Evolutionary conservation across 2,797 vertebrate genomes (phyloP), one percentile per base, ranked within the genome.

Genomic region (Platyrinchus mystaceus): DNA sequence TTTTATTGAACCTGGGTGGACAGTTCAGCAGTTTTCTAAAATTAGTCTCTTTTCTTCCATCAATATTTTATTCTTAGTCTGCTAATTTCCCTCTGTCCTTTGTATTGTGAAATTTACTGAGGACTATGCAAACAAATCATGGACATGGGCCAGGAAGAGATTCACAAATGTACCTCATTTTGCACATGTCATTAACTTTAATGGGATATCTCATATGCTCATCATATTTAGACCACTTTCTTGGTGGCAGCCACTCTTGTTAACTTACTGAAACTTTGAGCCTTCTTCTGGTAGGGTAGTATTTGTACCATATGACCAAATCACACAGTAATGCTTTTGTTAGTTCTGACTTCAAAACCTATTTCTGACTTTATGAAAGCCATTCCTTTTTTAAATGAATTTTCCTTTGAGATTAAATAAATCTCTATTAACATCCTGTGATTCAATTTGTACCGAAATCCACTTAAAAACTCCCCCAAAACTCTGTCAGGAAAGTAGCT

Each of bases 381-480:
- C 36, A 44, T 34, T 79, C 0, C 6, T 87, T 87, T 91, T 85
- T 47, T 17, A 55, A 77, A 87, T 44, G 0, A 32, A 47, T 85
- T 77, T 94, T 70, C 49, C 39, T 85, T 84, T 83, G 32, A 77
- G 64, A 66, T 85, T 62, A 68, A 95, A 22, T 2, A 79, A 89
- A 67, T 66, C 15, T 84, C 30, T 67, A 1, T 56, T 91, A 75
- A 80, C 7, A 55, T 73, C 6, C 12, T 56, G 13, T 23, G 18
- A 66, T 68, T 77, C 53, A 12, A 8, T 78, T 89, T 74, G 20
- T 19, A 20, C 27, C 21, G 87, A 64, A 76, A 87, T 28, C 5
- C 41, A n/a, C n/a, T 78, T 81, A 8, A 82, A 77, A 84, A 23
- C 0, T 63, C 24, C 13, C 13, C 43, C 7, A 47, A 82, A 90